These are phyloP conservation scores for Megaustenia siamemsis DNA, from an alignment of 2,888 invertebrate species.

Conservation along the genomic window DNA sequence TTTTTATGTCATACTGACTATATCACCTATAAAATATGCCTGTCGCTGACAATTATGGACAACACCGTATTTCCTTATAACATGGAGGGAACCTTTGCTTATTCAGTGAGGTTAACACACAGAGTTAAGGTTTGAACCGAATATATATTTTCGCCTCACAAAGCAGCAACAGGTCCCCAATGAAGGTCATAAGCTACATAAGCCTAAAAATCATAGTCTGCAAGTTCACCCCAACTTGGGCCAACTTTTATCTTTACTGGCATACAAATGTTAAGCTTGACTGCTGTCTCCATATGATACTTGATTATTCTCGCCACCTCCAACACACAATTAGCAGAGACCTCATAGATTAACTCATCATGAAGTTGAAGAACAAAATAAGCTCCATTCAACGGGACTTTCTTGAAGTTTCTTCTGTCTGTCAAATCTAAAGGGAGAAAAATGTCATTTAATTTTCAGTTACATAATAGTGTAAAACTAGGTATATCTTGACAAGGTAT, in stretches of 20 bases:
- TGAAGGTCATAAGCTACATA: not conserved
- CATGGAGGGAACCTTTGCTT: too few species aligned
- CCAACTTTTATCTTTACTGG: slow-evolving; percentile 93
- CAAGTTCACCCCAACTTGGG: slow-evolving; percentile 86
- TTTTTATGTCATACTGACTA: too few species aligned
- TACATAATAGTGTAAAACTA: not conserved
- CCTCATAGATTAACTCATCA: slow-evolving; percentile 97
- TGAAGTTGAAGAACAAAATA: slow-evolving; percentile 92
- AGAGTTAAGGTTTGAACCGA: too few species aligned
- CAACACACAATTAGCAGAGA: slow-evolving; percentile 82
- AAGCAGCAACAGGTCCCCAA: too few species aligned
- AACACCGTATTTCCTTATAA: too few species aligned
- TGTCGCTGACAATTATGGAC: too few species aligned
- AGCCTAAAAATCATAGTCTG: slow-evolving; percentile 55
- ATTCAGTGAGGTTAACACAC: too few species aligned
- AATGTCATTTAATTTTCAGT: not conserved
- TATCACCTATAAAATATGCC: too few species aligned
- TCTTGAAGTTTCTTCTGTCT: not conserved
- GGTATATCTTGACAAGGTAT: not conserved
- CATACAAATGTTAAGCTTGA: slow-evolving; percentile 87
- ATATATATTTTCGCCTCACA: too few species aligned
- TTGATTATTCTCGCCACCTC: slow-evolving; percentile 83
- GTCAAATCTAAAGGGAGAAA: not conserved
- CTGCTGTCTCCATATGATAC: slow-evolving; percentile 89
- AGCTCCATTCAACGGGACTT: slow-evolving; percentile 64